Evolutionary conservation across 2,797 vertebrate species (phyloP), one percentile per base, ranked within the genome.

Genomic region (Tenualosa ilisha): DNA sequence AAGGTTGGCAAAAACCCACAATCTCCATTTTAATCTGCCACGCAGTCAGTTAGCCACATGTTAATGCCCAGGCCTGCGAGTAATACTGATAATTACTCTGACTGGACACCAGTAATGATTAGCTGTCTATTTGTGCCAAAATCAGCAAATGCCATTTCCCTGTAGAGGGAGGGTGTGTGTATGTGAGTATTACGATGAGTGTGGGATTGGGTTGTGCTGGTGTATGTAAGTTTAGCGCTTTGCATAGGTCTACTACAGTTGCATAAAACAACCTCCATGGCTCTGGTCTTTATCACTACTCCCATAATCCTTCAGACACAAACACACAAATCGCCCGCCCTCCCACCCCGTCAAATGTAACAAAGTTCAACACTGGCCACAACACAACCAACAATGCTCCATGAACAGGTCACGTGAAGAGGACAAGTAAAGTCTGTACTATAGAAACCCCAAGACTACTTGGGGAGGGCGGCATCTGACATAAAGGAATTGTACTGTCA

Each of bases 31-130:
- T 75, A 75, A 75, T 75, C 68, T 31, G 68, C 31, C 15, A 31
- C 1, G 68, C 31, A 43, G 31, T 72, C 65, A 72, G 31, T 72
- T 72, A 72, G 92, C 87, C 91, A 91, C 92, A 88, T 86, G 1
- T 11, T 93, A 94, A 94, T 94, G 92, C 92, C 82, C 65, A 84
- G 89, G 91, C 92, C 92, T 89, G 91, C 86, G 85, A 86, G 89
- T 91, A 91, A 93, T 90, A 90, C 92, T 94, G 92, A 94, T 94
- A 93, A 95, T 95, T 93, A 95, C 93, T 90, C 94, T 94, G 93
- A 93, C 91, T 92, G 91, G 91, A 94, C 93, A 94, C 93, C 88
- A 92, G 90, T 94, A 94, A 95, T 94, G 89, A 94, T 92, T 90
- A 88, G 92, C 90, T 93, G 93, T 93, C 91, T 91, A 91, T 94